These are phyloP conservation scores for Dasypogon diadema DNA, from an alignment of 2,888 invertebrate species.

Conservation along the genomic window DNA sequence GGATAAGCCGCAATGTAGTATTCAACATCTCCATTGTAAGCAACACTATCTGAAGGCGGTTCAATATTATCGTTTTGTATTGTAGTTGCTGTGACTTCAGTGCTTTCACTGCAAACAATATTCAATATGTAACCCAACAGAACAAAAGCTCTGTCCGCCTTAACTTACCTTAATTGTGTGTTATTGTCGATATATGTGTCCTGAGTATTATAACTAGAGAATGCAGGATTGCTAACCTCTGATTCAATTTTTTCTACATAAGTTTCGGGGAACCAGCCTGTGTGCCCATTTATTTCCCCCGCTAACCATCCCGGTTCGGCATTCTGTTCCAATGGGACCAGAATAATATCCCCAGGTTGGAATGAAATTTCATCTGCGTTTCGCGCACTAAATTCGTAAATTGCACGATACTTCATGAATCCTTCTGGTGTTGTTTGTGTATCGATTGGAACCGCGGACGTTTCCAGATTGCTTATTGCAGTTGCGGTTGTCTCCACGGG, in stretches of 20 bases:
- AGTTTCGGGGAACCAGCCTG: conserved; percentile 97
- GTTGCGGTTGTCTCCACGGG: conserved; percentile 59
- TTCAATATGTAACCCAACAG: no score
- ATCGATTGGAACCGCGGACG: neutral
- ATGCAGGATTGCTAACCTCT: conserved; percentile 27
- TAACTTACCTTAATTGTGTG: conserved; percentile 71
- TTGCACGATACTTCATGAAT: conserved; percentile 83
- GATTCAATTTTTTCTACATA: conserved; percentile 85
- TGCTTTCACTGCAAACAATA: conserved; percentile 74
- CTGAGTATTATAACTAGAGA: conserved; percentile 59
- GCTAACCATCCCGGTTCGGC: conserved; percentile 98
- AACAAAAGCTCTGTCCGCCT: conserved; percentile 24
- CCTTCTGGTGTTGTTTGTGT: conserved; percentile 69
- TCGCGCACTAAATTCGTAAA: conserved; percentile 94
- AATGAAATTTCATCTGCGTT: conserved; percentile 94
- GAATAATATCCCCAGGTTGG: conserved; percentile 92
- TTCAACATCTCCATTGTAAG: conserved; percentile 71
- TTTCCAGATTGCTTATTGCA: conserved; percentile 59
- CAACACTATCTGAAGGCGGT: conserved; percentile 59
- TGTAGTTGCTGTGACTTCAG: conserved; percentile 69
- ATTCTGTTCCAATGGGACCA: conserved; percentile 80
- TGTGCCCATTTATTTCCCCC: conserved; percentile 89
- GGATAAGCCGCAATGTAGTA: conserved; percentile 92
- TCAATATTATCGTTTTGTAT: conserved; percentile 58
- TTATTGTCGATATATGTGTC: conserved; percentile 65